Evolutionary conservation across 2,888 invertebrate species (phyloP).

Genomic region (Conchocele bisecta): DNA sequence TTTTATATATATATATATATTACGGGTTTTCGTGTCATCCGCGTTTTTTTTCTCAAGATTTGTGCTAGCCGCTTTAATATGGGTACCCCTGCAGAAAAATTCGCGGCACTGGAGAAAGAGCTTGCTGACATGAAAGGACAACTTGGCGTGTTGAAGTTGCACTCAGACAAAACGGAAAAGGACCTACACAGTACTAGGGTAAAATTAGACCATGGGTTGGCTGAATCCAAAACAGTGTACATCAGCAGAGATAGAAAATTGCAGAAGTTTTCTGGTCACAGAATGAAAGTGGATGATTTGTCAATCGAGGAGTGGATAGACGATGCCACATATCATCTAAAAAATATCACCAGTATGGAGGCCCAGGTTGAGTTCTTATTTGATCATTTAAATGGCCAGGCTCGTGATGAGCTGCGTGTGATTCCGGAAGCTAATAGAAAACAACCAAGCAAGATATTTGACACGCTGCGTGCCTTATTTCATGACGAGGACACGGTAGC

Average conservation of each 20-base stretch:
- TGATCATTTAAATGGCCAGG: slow-evolving; percentile 20
- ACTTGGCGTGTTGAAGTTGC: background rate
- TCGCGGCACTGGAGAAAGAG: too few species aligned
- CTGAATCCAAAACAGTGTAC: slow-evolving; percentile 8
- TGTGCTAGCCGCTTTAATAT: too few species aligned
- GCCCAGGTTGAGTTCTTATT: slow-evolving; percentile 19
- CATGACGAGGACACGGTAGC: slow-evolving; percentile 24
- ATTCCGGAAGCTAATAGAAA: slow-evolving; percentile 11
- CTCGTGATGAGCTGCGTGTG: slow-evolving; percentile 11
- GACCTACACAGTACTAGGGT: too few species aligned
- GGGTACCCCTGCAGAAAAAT: too few species aligned
- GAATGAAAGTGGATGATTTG: background rate
- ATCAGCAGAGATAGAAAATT: slow-evolving; percentile 22
- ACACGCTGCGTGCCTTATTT: slow-evolving; percentile 6
- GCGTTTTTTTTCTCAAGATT: too few species aligned
- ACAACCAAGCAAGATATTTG: slow-evolving; percentile 17
- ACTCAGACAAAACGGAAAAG: background rate
- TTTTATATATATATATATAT: too few species aligned
- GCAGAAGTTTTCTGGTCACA: slow-evolving; percentile 16
- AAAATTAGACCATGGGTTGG: too few species aligned
- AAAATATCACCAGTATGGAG: slow-evolving; percentile 8
- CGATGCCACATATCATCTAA: slow-evolving; percentile 10
- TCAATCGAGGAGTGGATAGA: slow-evolving; percentile 26
- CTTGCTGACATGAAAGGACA: background rate
- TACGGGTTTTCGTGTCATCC: too few species aligned